Conservation (phyloP, 2,113 vertebrate genomes). For the Anhinga anhinga region DNA sequence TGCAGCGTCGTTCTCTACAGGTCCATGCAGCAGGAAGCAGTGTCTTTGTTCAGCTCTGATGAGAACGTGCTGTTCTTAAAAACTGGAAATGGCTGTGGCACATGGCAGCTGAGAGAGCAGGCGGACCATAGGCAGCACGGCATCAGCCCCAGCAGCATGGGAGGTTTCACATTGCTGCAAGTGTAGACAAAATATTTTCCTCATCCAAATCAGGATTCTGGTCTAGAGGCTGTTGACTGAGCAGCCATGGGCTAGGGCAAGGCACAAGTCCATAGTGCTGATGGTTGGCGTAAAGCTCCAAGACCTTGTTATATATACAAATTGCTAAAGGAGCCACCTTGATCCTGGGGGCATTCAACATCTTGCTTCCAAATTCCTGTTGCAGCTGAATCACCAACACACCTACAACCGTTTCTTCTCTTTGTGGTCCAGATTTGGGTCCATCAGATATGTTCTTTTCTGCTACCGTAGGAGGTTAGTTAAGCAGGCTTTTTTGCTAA, state of each 20-base stretch:
- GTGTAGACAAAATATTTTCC: background rate
- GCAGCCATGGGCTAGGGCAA: background rate
- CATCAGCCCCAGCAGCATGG: background rate
- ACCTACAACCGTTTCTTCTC: background rate
- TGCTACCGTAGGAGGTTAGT: background rate
- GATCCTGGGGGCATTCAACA: background rate
- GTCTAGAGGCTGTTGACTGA: background rate
- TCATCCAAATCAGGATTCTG: background rate
- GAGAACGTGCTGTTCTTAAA: background rate
- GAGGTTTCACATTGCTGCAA: background rate
- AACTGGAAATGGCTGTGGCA: background rate
- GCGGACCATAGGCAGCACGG: fast-evolving
- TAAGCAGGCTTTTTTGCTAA: background rate
- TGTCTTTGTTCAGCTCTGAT: background rate
- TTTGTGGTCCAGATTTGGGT: background rate
- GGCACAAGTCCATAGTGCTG: background rate
- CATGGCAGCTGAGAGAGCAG: background rate
- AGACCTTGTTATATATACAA: no score
- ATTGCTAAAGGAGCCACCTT: background rate
- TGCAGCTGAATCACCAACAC: background rate
- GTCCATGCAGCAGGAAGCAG: background rate
- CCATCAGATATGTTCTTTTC: background rate
- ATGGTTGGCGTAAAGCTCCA: background rate
- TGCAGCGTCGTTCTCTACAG: background rate
- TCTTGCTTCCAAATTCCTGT: background rate